Evolutionary conservation across 1,140 invertebrate genomes (phyloP), one percentile per base, ranked within the genome.

Genomic region (Drosophila triauraria): DNA sequence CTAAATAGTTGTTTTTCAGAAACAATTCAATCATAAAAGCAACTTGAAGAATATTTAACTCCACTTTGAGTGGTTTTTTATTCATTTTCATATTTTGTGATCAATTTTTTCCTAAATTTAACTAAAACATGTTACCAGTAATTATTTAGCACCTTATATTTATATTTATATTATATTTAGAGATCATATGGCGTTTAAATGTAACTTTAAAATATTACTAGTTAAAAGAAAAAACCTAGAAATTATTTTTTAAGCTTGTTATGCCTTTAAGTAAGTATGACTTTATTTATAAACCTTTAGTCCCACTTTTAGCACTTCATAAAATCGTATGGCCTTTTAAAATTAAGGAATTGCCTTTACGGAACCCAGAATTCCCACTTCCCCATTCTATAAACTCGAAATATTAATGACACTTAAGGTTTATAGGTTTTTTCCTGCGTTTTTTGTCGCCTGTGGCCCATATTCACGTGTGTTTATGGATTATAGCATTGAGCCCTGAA

Each of bases 371-470:
- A 12, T 8, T 20, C 2, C 17, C 9, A 50, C 4, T n/a, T 30
- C 8, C 8, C 9, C 3, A 0, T 10, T 2, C 0, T 4, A 35
- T 23, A 23, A 54, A 15, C 3, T 4, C 0, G 1, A 54, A 15
- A 54, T 54, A 54, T 15, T 23, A n/a, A 38, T 23, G 5, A 2
- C 7, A 15, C 0, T 2, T 20, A 10, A 2, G 12, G 51, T 3
- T 15, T 35, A 38, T 23, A 9, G 17, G 6, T 13, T 54, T 23
- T 3, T n/a, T 35, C 5, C 6, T 32, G 12, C 17, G 9, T n/a
- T 6, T 40, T 75, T 53, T 35, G 72, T 64, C 70, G 60, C 60
- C 72, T 75, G 60, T 72, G 57, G 30, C 61, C 13, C 30, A 38
- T 35, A 51, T 43, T 56, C 47, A 59, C n/a, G 17, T 30, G 12